Evolutionary conservation across 2,113 vertebrate species (phyloP).

Genomic region (Dromiciops gliroides): DNA sequence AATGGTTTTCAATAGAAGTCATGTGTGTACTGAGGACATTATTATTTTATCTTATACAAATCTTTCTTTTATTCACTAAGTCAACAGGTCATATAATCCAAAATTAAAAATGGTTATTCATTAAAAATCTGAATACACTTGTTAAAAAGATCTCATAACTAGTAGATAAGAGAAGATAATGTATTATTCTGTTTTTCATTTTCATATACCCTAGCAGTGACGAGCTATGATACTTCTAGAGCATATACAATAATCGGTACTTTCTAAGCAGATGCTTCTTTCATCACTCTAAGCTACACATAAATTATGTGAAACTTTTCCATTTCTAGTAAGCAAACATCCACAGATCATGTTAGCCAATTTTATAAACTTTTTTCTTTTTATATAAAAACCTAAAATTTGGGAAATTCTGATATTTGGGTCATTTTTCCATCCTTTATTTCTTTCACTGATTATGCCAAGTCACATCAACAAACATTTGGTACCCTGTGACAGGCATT

Average conservation of each 20-base stretch:
- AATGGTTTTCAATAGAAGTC: not conserved
- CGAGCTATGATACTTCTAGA: slow-evolving; percentile 37
- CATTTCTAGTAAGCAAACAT: not conserved
- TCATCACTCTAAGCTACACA: not conserved
- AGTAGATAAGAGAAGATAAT: not conserved
- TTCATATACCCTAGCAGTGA: slow-evolving; percentile 13
- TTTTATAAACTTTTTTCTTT: not conserved
- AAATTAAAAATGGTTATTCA: not conserved
- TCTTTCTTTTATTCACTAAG: not conserved
- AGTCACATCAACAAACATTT: not conserved
- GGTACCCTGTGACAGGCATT: not conserved
- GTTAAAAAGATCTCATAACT: not conserved
- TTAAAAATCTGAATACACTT: not conserved
- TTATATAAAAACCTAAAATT: not conserved
- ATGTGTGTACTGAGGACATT: not conserved
- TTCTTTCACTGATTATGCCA: not conserved
- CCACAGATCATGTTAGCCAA: not conserved
- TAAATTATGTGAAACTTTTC: slow-evolving; percentile 15
- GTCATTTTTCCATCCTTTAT: slow-evolving; percentile 4
- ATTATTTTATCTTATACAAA: not conserved
- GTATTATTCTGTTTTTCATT: not conserved
- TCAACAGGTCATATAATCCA: not conserved
- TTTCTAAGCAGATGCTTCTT: slow-evolving; percentile 28
- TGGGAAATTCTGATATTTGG: not conserved
- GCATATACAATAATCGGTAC: slow-evolving; percentile 38